Conservation (phyloP, 1,140 invertebrate genomes). For the Hetaerina americana region DNA sequence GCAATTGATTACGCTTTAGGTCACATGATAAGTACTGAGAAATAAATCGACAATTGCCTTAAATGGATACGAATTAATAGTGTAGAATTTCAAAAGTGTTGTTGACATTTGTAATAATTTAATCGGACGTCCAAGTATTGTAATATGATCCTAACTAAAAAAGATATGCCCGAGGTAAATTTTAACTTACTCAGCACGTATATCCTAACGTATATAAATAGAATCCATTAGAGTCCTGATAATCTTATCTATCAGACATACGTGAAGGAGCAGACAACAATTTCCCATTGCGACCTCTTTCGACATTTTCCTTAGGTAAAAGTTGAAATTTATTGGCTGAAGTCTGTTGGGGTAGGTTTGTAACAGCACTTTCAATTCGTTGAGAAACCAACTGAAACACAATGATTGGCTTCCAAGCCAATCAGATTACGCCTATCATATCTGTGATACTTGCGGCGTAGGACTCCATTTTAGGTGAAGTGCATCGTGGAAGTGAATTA, state of each 20-base stretch:
- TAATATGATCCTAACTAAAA: no score
- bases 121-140: no score
- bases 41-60: no score
- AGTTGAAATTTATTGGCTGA: neutral
- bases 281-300: neutral
- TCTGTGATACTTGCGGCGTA: neutral
- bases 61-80: no score
- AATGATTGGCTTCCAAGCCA: neutral
- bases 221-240: neutral
- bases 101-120: no score
- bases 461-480: neutral
- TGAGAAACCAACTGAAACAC: neutral
- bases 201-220: neutral
- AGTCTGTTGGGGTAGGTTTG: neutral
- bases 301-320: neutral
- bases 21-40: no score
- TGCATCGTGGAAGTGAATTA: neutral
- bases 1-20: no score
- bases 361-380: neutral
- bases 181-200: neutral
- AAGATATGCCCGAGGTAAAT: no score
- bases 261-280: neutral
- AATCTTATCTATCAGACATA: neutral
- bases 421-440: neutral
- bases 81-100: no score